phyloP scores from a whole-genome alignment of 1,140 invertebrate species.

The Drosophila aff. region DNA sequence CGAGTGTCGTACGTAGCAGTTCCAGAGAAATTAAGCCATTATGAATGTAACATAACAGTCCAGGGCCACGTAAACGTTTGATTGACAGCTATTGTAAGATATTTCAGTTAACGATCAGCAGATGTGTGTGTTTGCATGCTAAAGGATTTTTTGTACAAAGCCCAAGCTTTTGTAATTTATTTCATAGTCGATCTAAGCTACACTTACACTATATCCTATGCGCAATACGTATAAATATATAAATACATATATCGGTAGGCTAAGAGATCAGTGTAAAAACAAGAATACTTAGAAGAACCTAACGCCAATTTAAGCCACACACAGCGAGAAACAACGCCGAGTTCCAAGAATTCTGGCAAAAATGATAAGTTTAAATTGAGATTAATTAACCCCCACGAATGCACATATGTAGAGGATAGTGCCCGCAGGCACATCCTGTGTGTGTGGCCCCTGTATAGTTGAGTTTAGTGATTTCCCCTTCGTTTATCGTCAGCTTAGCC shows the following conservation, averaged over 20 bases:
- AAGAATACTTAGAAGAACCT: constrained; percentile 73
- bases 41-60: constrained; percentile 48
- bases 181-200: constrained; percentile 70
- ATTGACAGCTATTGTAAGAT: constrained; percentile 70
- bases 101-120: constrained; percentile 46
- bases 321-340: constrained; percentile 46
- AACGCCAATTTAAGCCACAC: constrained; percentile 76
- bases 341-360: constrained; percentile 70
- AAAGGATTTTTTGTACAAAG: constrained; percentile 68
- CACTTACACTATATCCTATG: constrained; percentile 44
- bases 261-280: constrained; percentile 73
- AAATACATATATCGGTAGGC: constrained; percentile 33
- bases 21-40: constrained; percentile 35
- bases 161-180: constrained; percentile 82
- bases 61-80: constrained; percentile 16
- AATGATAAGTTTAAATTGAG: constrained; percentile 47
- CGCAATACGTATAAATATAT: constrained; percentile 41
- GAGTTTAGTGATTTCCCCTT: constrained; percentile 55
- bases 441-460: constrained; percentile 68
- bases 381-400: constrained; percentile 33
- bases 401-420: constrained; percentile 21
- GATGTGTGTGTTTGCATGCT: constrained; percentile 21
- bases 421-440: constrained; percentile 27
- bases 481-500: constrained; percentile 50
- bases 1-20: constrained; percentile 32